Conservation (phyloP, 64 coral and sea anemone genomes). For the Catalaphyllia jardinei region DNA sequence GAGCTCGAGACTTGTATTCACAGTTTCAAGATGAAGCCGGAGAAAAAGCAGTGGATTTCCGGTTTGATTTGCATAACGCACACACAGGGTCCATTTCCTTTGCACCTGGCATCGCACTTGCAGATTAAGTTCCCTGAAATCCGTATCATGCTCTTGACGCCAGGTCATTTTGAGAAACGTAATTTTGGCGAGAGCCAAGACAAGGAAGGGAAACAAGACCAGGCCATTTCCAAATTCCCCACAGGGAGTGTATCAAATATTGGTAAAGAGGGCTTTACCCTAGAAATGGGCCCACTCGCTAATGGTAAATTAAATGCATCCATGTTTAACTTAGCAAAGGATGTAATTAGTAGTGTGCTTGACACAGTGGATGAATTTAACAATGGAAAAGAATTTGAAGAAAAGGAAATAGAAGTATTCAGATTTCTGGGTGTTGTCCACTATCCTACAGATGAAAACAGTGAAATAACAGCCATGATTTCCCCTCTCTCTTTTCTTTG, state of each 20-base stretch:
- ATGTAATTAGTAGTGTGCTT: constrained; percentile 24
- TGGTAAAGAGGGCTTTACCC: constrained; percentile 38
- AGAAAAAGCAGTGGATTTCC: constrained; percentile 50
- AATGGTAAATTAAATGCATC: constrained; percentile 54
- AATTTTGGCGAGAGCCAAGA: background rate
- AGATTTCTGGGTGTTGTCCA: constrained; percentile 16
- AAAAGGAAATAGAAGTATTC: constrained; percentile 59
- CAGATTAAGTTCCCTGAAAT: constrained; percentile 7
- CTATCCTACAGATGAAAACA: constrained; percentile 46
- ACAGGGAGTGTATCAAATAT: constrained; percentile 1
- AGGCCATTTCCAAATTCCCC: background rate
- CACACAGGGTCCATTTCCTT: constrained; percentile 1
- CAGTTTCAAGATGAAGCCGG: constrained; percentile 44
- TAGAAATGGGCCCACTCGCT: constrained; percentile 74
- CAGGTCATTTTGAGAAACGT: background rate
- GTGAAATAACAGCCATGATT: constrained; percentile 74
- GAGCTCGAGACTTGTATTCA: constrained; percentile 56
- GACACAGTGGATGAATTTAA: constrained; percentile 64
- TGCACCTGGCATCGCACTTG: constrained; percentile 52
- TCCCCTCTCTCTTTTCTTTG: no score
- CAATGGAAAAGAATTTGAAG: constrained; percentile 31
- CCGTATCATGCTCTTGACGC: background rate
- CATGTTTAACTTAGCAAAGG: constrained; percentile 42
- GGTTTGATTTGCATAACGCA: constrained; percentile 75
- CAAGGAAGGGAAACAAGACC: background rate